phyloP scores from a whole-genome alignment of 2,888 invertebrate genomes.

The Drosophila barbarae region DNA sequence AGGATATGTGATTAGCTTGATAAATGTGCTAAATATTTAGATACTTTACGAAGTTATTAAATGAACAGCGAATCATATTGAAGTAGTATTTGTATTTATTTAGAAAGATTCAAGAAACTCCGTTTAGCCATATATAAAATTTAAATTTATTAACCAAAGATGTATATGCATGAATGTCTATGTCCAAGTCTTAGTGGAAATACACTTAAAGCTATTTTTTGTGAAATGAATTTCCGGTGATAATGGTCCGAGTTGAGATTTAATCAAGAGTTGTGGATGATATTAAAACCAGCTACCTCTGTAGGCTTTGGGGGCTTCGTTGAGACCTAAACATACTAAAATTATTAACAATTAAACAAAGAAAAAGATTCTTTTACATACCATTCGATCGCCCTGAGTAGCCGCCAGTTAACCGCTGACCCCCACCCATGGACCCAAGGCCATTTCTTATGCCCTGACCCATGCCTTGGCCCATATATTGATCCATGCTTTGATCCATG shows the following conservation, averaged over 20 bases:
- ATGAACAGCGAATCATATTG: too few species aligned
- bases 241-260: neutral
- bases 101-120: neutral
- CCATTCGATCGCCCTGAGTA: slow-evolving; percentile 19
- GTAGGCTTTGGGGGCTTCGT: neutral
- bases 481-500: slow-evolving; percentile 4
- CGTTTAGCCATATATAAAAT: neutral
- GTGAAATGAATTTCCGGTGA: neutral
- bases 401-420: slow-evolving; percentile 19
- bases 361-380: neutral
- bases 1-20: slow-evolving; percentile 10
- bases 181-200: neutral
- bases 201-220: neutral
- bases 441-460: slow-evolving; percentile 11
- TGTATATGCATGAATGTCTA: neutral
- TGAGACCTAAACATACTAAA: slow-evolving; percentile 4
- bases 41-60: neutral
- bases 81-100: neutral
- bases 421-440: neutral
- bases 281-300: slow-evolving; percentile 42
- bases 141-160: slow-evolving; percentile 37
- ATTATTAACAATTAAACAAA: neutral
- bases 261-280: neutral
- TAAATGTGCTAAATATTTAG: slow-evolving; percentile 18
- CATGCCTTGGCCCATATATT: slow-evolving; percentile 5